Evolutionary conservation across 2,113 vertebrate genomes (phyloP).

Genomic region (Sylvia atricapilla): DNA sequence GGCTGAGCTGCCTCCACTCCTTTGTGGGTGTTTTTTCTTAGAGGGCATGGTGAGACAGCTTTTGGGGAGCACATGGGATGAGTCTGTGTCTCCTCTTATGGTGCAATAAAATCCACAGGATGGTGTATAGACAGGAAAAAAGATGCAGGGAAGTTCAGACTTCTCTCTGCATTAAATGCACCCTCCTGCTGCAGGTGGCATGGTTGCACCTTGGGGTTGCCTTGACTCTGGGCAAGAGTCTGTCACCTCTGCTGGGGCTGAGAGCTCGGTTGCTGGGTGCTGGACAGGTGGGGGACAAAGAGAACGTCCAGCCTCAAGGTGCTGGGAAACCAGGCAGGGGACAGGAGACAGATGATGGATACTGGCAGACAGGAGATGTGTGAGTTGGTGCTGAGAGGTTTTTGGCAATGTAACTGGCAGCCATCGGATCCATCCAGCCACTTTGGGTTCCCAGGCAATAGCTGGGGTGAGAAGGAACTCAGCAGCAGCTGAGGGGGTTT

Average conservation of each 20-base stretch:
- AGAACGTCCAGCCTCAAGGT: background rate
- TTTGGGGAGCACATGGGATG: background rate
- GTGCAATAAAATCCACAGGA: background rate
- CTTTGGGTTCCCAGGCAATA: background rate
- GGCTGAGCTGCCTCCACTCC: rapidly evolving
- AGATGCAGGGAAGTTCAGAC: background rate
- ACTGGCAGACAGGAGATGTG: background rate
- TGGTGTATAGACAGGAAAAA: background rate
- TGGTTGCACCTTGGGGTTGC: rapidly evolving
- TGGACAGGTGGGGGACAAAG: background rate
- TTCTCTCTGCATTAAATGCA: background rate
- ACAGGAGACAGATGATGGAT: background rate
- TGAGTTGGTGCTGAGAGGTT: background rate
- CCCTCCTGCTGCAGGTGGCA: rapidly evolving
- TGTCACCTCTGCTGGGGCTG: background rate
- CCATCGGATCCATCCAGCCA: rapidly evolving
- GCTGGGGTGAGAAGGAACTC: background rate
- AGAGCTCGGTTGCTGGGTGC: background rate
- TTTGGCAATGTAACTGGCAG: background rate
- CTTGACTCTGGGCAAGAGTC: background rate
- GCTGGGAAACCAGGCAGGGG: background rate
- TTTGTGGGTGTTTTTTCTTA: rapidly evolving
- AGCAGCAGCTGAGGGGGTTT: rapidly evolving
- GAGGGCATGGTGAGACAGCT: rapidly evolving
- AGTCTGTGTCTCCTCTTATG: background rate